phyloP scores from a whole-genome alignment of 1,140 invertebrate species.

The Heliconius himera region DNA sequence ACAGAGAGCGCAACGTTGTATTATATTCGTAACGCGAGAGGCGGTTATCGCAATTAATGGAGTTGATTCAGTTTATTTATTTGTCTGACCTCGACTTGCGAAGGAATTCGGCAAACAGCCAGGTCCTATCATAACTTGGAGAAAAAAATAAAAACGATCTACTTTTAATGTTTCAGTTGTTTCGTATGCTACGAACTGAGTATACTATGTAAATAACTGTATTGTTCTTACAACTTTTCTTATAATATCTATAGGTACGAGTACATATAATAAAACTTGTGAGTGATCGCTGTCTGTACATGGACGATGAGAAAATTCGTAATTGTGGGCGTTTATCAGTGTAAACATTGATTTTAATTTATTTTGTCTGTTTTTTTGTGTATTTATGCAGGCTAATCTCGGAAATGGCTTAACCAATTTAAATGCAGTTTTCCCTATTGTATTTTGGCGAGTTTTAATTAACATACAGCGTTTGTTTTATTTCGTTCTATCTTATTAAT shows the following conservation, averaged over 20 bases:
- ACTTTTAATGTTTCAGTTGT: not conserved
- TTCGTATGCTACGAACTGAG: not conserved
- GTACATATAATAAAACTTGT: too few species aligned
- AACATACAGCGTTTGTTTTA: too few species aligned
- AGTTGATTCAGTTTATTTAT: conserved; percentile 26
- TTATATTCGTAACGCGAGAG: not conserved
- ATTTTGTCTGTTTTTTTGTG: too few species aligned
- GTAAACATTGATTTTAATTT: too few species aligned
- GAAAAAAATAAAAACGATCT: not conserved
- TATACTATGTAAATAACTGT: not conserved
- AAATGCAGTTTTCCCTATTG: too few species aligned
- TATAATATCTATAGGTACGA: not conserved
- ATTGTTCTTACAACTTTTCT: not conserved
- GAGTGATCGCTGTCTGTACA: too few species aligned
- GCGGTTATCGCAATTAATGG: not conserved
- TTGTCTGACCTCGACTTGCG: conserved; percentile 18
- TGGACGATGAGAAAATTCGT: too few species aligned
- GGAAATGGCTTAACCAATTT: too few species aligned
- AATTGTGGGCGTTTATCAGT: too few species aligned
- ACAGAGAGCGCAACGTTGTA: not conserved
- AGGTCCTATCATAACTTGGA: conserved; percentile 1
- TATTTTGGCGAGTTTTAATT: too few species aligned
- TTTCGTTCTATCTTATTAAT: too few species aligned
- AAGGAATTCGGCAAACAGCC: conserved; percentile 25
- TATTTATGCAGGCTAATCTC: too few species aligned